phyloP scores from a whole-genome alignment of 2,888 invertebrate species.

The Belgica antarctica region DNA sequence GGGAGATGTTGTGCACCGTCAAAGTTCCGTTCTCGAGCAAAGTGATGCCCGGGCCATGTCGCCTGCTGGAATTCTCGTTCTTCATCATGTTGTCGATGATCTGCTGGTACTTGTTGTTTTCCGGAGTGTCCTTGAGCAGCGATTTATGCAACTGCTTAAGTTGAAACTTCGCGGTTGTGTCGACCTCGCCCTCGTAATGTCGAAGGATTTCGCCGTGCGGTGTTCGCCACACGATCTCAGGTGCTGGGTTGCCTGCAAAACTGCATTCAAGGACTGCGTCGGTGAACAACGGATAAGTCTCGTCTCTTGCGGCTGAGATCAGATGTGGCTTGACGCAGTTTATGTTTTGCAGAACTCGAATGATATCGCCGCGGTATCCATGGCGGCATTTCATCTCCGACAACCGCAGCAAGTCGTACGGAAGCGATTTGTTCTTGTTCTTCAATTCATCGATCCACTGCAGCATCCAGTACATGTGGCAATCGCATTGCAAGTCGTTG shows the following conservation, averaged over 20 bases:
- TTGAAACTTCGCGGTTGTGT: constrained; percentile 48
- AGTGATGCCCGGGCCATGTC: constrained; percentile 58
- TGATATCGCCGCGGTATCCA: constrained; percentile 68
- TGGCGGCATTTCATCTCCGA: constrained; percentile 66
- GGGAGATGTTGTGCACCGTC: constrained; percentile 66
- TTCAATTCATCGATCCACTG: constrained; percentile 61
- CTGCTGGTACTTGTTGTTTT: constrained; percentile 49
- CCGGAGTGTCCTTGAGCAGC: constrained; percentile 18
- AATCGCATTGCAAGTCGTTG: constrained; percentile 85
- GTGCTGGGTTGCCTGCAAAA: constrained; percentile 72
- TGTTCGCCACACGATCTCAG: constrained; percentile 83
- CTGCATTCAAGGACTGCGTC: constrained; percentile 74
- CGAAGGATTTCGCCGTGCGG: constrained; percentile 70
- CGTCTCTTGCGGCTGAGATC: constrained; percentile 61
- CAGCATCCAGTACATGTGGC: constrained; percentile 76
- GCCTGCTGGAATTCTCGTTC: constrained; percentile 17
- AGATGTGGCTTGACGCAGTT: constrained; percentile 68
- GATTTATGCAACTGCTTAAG: constrained; percentile 40
- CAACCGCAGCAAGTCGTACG: constrained; percentile 45
- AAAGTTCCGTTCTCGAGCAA: constrained; percentile 77
- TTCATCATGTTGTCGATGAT: constrained; percentile 48
- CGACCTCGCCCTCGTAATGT: constrained; percentile 61
- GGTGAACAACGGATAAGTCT: constrained; percentile 63
- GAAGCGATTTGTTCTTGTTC: constrained; percentile 47
- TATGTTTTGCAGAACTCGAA: constrained; percentile 67